Evolutionary conservation across 2,797 vertebrate genomes (phyloP), one percentile per base, ranked within the genome.

Genomic region (Lepidocolaptes lacrymiger): DNA sequence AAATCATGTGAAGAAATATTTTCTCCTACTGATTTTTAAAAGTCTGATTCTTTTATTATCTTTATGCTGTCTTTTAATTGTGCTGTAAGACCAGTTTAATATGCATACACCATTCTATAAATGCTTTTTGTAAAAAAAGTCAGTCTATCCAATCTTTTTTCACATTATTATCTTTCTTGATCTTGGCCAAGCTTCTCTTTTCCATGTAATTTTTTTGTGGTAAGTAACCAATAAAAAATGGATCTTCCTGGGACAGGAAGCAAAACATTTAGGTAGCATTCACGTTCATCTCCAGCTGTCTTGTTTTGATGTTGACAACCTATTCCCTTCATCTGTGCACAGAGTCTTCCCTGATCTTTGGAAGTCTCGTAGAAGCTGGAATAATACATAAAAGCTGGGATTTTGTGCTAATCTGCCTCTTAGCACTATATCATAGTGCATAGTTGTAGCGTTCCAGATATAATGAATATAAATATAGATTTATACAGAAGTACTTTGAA

Each of bases 401-500:
- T 80, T 20, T 56, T 61, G 9, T 30, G 7, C 2, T 73, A 67
- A 49, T 59, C 30, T 32, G 3, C 67, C 37, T 88, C 61, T 26
- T n/a, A 64, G 10, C 6, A 55, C 14, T 15, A 36, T 6, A 6
- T 23, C 7, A 4, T 15, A 52, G 13, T 34, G 12, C 16, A 20
- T 39, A 32, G 10, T 4, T 49, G 19, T 37, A 67, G 1, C 44
- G 5, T 43, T 85, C 72, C 52, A 84, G 43, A 55, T 43, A 41
- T 14, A 30, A 62, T 30, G 28, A 41, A 41, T 62, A 41, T 10
- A 83, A 91, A 27, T 86, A 81, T 11, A 78, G 61, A 74, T 85
- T 93, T 74, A 39, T 46, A 76, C 9, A 56, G 80, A 91, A 92
- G 46, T 80, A 91, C 41, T 93, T 85, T 85, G 64, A 89, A 95